A percentile compares a stretch with the other conserved stretches of the same genome.
phyloP scores from a whole-genome alignment of 2,888 invertebrate species.

The Chalcosyrphus nemorum region DNA sequence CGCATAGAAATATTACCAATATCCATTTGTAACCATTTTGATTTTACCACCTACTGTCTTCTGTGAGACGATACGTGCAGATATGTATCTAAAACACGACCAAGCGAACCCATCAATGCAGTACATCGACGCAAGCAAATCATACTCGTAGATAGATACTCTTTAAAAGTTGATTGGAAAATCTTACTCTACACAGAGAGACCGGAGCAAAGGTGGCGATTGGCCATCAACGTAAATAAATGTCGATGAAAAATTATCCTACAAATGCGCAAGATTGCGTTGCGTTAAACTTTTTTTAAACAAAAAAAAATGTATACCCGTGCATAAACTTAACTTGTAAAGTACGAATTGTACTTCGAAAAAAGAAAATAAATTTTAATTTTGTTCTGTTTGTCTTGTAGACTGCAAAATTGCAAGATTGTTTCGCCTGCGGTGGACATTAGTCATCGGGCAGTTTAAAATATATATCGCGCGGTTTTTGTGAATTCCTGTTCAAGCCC shows the following conservation, averaged over 20 bases:
- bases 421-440: conserved; percentile 62
- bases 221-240: conserved; percentile 64
- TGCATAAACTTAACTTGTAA: not conserved
- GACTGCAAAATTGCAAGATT: conserved; percentile 50
- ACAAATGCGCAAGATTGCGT: conserved; percentile 48
- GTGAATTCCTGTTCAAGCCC: not conserved
- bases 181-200: not conserved
- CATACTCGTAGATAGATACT: conserved; percentile 1
- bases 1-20: not conserved
- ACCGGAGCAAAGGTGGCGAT: conserved; percentile 48
- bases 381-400: conserved; percentile 29
- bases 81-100: not conserved
- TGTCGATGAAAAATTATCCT: conserved; percentile 61
- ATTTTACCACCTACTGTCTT: conserved; percentile 48
- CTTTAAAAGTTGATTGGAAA: conserved; percentile 46
- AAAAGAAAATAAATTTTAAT: conserved; percentile 26
- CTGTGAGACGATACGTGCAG: not conserved
- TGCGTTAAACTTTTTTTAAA: conserved; percentile 13
- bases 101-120: conserved; percentile 21
- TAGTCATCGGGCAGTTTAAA: conserved; percentile 51
- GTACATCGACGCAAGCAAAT: conserved; percentile 1
- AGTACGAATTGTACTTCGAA: conserved; percentile 3
- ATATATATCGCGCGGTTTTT: conserved; percentile 41
- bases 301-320: not conserved
- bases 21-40: conserved; percentile 32